Conservation (phyloP, 2,888 invertebrate genomes). For the Taphrorychus bicolor region DNA sequence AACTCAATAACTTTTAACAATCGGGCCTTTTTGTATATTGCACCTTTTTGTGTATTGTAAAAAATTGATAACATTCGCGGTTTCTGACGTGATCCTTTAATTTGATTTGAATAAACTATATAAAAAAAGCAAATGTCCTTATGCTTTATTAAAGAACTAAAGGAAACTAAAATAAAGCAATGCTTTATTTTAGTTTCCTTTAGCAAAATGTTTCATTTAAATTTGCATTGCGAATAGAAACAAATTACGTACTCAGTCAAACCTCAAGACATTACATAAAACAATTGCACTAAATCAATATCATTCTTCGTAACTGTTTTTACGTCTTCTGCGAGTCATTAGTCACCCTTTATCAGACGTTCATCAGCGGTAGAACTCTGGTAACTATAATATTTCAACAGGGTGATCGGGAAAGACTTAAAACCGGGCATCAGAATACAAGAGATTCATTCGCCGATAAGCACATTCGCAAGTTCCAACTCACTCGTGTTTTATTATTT, state of each 20-base stretch:
- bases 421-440: background rate
- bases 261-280: background rate
- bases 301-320: background rate
- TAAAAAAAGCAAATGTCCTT: too few relatives aligned
- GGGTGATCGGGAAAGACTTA: background rate
- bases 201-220: too few relatives aligned
- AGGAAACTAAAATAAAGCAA: too few relatives aligned
- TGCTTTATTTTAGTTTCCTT: too few relatives aligned
- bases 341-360: background rate
- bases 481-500: background rate
- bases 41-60: too few relatives aligned
- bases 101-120: too few relatives aligned
- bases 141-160: too few relatives aligned
- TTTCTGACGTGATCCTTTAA: too few relatives aligned
- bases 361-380: background rate
- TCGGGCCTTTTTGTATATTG: too few relatives aligned
- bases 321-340: background rate
- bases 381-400: background rate
- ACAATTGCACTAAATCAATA: background rate
- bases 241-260: background rate
- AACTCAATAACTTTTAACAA: too few relatives aligned
- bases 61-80: too few relatives aligned
- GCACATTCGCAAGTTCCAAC: constrained; percentile 2
- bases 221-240: background rate
- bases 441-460: constrained; percentile 4